Conservation (phyloP, 2,797 vertebrate genomes). For the Ibycter americanus region DNA sequence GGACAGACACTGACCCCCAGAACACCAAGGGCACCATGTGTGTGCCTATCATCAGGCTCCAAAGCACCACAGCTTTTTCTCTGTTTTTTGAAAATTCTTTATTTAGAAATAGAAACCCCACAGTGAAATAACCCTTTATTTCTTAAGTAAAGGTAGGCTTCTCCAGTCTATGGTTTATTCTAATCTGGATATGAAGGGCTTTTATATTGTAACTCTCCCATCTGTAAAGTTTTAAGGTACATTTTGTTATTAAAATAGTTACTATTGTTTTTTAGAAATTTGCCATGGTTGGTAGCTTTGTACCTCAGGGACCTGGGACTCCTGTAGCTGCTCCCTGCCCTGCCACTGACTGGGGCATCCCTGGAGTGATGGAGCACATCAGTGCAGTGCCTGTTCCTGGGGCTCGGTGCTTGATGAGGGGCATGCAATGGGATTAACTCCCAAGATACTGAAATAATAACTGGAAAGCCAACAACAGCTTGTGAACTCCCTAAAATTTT, state of each 20-base stretch:
- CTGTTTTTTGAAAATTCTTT: neutral
- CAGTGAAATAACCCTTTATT: neutral
- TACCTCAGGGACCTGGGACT: neutral
- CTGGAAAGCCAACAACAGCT: neutral
- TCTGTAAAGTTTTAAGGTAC: neutral
- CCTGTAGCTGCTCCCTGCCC: neutral
- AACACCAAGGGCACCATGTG: fast-evolving
- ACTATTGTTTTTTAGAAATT: neutral
- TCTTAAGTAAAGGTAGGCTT: too few species aligned
- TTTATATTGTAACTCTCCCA: neutral
- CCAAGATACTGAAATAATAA: neutral
- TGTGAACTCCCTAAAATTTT: neutral
- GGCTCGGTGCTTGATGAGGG: neutral
- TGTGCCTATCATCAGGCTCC: neutral
- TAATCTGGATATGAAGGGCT: too few species aligned
- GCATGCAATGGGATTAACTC: neutral
- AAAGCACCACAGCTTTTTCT: neutral
- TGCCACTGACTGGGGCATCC: neutral
- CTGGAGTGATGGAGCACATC: neutral
- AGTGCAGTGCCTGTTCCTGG: fast-evolving
- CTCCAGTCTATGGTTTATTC: neutral
- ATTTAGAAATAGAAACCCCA: neutral
- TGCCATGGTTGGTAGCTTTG: neutral
- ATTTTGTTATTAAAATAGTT: neutral
- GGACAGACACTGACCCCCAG: neutral